Conservation (phyloP, 2,888 invertebrate species). For the Leistus spinibarbis region DNA sequence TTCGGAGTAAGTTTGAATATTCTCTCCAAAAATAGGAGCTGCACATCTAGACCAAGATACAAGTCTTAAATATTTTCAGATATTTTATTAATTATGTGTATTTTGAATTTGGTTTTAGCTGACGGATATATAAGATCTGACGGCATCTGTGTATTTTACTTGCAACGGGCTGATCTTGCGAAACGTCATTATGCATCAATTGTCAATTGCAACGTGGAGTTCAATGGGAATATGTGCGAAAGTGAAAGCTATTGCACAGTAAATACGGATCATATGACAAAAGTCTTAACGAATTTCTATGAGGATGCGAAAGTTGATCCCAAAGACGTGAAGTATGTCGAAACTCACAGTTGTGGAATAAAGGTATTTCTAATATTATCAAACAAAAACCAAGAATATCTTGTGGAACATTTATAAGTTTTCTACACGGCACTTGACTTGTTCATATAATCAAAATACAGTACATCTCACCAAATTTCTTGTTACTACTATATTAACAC, state of each 20-base stretch:
- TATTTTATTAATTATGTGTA: too few relatives aligned
- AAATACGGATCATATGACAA: slow-evolving; percentile 54
- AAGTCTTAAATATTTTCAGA: too few relatives aligned
- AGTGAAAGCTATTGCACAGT: slow-evolving; percentile 43
- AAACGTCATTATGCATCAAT: slow-evolving; percentile 62
- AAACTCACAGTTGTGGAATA: slow-evolving; percentile 54
- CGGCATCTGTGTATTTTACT: slow-evolving; percentile 72
- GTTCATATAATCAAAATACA: too few relatives aligned
- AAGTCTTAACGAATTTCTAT: slow-evolving; percentile 64
- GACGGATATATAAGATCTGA: slow-evolving; percentile 85
- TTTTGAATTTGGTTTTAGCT: slow-evolving; percentile 59
- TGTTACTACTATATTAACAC: too few relatives aligned
- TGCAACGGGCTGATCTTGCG: slow-evolving; percentile 69
- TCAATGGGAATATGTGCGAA: slow-evolving; percentile 59
- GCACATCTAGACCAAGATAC: too few relatives aligned
- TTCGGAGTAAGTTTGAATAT: too few relatives aligned
- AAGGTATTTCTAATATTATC: too few relatives aligned
- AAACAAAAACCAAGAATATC: too few relatives aligned
- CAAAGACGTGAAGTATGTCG: slow-evolving; percentile 53
- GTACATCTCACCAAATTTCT: too few relatives aligned
- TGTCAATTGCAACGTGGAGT: slow-evolving; percentile 63
- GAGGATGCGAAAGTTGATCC: slow-evolving; percentile 57
- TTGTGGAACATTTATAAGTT: not conserved
- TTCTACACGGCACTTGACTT: too few relatives aligned
- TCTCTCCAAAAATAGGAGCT: too few relatives aligned